Evolutionary conservation across 2,888 invertebrate species (phyloP).

Genomic region (Melanotus villosus): DNA sequence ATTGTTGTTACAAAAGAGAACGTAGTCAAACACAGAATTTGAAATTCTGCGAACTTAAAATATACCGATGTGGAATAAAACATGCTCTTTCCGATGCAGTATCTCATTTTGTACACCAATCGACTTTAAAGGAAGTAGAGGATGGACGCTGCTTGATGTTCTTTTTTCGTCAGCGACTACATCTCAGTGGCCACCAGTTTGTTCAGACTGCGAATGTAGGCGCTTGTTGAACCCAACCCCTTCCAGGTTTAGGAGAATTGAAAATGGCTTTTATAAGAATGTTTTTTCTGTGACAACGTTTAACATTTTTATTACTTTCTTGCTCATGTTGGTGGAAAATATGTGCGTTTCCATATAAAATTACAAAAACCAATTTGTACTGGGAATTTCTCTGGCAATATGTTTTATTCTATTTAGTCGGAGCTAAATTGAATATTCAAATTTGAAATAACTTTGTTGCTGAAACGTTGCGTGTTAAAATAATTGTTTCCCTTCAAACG

Average conservation of each 20-base stretch:
- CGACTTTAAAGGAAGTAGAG: constrained; percentile 27
- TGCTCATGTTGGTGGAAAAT: constrained; percentile 28
- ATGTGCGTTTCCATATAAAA: constrained; percentile 29
- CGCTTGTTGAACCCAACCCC: constrained; percentile 40
- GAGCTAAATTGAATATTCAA: constrained; percentile 17
- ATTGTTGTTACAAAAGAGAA: constrained; percentile 12
- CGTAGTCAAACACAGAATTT: constrained; percentile 17
- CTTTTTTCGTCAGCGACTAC: constrained; percentile 26
- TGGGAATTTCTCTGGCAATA: neutral
- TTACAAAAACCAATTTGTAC: constrained; percentile 25
- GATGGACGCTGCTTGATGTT: constrained; percentile 23
- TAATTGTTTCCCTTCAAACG: neutral
- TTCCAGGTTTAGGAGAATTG: constrained; percentile 41
- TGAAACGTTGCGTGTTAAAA: neutral
- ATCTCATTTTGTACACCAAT: constrained; percentile 28
- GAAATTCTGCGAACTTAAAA: constrained; percentile 20
- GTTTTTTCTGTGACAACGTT: constrained; percentile 34
- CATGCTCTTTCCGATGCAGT: constrained; percentile 14
- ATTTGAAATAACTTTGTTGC: constrained; percentile 2
- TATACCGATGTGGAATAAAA: constrained; percentile 22
- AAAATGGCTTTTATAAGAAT: constrained; percentile 37
- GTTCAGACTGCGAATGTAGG: constrained; percentile 29
- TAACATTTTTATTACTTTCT: constrained; percentile 40
- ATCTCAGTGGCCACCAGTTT: constrained; percentile 32
- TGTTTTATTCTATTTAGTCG: constrained; percentile 9